These are phyloP conservation scores for Enteromius viviparus DNA, from an alignment of 2,797 vertebrate species.

Conservation along the genomic window DNA sequence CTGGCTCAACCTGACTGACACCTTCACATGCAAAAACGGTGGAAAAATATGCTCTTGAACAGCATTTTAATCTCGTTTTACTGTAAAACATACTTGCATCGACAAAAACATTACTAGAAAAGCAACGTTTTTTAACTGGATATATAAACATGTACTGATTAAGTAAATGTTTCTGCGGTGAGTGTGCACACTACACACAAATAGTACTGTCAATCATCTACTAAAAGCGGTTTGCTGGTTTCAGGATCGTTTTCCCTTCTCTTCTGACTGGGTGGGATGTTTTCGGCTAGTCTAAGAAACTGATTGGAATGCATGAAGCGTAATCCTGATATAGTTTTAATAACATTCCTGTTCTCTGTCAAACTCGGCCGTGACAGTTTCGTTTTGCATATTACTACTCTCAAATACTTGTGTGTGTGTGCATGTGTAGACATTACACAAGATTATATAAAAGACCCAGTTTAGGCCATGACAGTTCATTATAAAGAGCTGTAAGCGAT, in stretches of 20 bases:
- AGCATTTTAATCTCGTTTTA: neutral
- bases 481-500: neutral
- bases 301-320: conserved; percentile 12
- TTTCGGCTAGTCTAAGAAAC: conserved; percentile 6
- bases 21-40: neutral
- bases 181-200: neutral
- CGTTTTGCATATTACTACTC: conserved; percentile 10
- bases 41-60: neutral
- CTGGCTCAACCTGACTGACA: conserved; percentile 30
- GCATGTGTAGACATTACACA: neutral
- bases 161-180: neutral
- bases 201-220: conserved; percentile 18
- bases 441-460: conserved; percentile 8
- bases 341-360: conserved; percentile 14
- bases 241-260: neutral
- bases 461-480: conserved; percentile 16
- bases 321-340: conserved; percentile 20
- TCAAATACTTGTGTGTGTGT: neutral
- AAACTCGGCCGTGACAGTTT: neutral
- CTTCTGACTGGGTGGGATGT: conserved; percentile 8
- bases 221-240: neutral
- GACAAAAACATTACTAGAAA: neutral
- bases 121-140: neutral
- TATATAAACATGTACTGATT: neutral
- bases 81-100: neutral